Conservation (phyloP, 2,797 vertebrate genomes). For the Mus spretus region DNA sequence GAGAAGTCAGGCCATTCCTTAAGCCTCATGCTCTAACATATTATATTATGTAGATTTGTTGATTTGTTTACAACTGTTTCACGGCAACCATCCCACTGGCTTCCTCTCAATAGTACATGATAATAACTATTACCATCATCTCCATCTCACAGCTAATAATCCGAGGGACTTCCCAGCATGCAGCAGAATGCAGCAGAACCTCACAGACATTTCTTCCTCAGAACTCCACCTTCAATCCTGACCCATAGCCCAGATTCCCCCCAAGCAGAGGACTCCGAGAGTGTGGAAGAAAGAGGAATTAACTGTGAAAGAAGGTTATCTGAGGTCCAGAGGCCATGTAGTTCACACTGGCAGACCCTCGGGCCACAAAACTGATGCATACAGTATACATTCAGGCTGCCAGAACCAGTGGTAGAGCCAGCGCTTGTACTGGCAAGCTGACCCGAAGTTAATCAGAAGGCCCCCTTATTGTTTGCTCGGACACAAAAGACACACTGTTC, state of each 20-base stretch:
- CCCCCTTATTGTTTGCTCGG: constrained; percentile 93
- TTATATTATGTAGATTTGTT: neutral
- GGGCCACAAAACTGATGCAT: neutral
- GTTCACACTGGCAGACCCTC: constrained; percentile 21
- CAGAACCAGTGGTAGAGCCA: constrained; percentile 86
- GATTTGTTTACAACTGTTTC: constrained; percentile 53
- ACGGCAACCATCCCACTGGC: neutral
- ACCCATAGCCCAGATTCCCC: neutral
- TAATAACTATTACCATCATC: constrained; percentile 29
- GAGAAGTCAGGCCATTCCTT: neutral
- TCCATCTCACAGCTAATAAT: constrained; percentile 55
- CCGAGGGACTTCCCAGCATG: neutral
- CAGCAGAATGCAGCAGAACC: constrained; percentile 14
- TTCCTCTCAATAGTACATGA: neutral
- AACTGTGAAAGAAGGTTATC: constrained; percentile 16
- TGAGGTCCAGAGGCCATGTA: neutral
- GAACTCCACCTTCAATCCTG: neutral
- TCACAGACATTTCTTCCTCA: neutral
- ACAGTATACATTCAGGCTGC: constrained; percentile 62
- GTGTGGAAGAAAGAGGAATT: neutral
- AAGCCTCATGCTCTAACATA: constrained; percentile 21
- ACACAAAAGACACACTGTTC: constrained; percentile 94
- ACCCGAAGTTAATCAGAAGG: constrained; percentile 89
- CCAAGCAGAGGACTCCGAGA: constrained; percentile 3
- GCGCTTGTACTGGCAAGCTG: constrained; percentile 86